A percentile compares a stretch with the other conserved stretches of the same genome.
Evolutionary conservation across 2,113 vertebrate genomes (phyloP).

Genomic region (Notarius lentiginosus): DNA sequence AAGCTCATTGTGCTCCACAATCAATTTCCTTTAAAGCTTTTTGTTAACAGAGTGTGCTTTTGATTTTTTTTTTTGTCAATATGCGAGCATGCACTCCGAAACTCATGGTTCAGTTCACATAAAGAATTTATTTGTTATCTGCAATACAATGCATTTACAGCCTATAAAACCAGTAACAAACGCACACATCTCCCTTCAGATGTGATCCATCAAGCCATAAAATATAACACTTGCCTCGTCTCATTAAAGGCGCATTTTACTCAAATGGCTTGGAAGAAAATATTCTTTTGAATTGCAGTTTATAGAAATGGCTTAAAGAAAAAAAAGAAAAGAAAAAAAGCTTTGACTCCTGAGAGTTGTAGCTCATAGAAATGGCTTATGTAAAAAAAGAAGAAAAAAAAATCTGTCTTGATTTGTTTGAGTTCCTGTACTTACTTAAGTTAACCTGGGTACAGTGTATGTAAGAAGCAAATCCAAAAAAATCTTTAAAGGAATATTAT

Average conservation of each 20-base stretch:
- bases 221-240: not conserved
- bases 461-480: not conserved
- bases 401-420: not conserved
- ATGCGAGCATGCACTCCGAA: not conserved
- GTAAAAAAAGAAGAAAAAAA: not conserved
- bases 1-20: slow-evolving; percentile 18
- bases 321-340: not conserved
- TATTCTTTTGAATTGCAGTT: not conserved
- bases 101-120: not conserved
- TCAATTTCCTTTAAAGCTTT: slow-evolving; percentile 22
- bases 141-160: slow-evolving; percentile 5
- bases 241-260: slow-evolving; percentile 11
- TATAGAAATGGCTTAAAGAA: not conserved
- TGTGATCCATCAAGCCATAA: slow-evolving; percentile 16
- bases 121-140: slow-evolving; percentile 19
- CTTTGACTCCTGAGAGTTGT: not conserved
- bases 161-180: slow-evolving; percentile 6
- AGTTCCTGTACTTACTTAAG: not conserved
- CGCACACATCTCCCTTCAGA: slow-evolving; percentile 5
- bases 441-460: not conserved
- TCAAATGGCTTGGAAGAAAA: slow-evolving; percentile 9
- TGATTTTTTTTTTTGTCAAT: not conserved
- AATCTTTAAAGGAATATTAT: not conserved
- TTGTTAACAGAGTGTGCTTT: slow-evolving; percentile 20
- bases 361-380: not conserved